Evolutionary conservation across 2,888 invertebrate genomes (phyloP).

Genomic region (Standfussiana lucernea): DNA sequence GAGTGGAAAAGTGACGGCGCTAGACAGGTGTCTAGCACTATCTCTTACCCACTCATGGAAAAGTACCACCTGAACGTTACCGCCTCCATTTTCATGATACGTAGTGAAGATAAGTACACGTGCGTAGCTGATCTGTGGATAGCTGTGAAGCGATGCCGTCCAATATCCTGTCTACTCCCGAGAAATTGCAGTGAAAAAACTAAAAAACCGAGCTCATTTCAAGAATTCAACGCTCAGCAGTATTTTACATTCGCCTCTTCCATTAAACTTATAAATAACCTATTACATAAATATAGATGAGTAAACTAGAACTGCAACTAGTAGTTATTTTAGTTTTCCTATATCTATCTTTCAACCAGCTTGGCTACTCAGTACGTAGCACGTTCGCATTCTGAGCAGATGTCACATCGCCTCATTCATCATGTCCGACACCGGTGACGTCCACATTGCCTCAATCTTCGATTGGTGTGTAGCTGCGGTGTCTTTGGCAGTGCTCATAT

Average conservation of each 20-base stretch:
- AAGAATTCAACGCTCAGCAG: neutral
- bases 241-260: neutral
- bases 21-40: no score
- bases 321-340: neutral
- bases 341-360: neutral
- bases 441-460: neutral
- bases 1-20: no score
- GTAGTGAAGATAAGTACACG: neutral
- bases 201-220: neutral
- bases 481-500: neutral
- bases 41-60: no score
- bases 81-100: neutral
- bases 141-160: neutral
- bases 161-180: no score
- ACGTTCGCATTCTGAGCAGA: neutral
- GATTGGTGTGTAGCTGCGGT: neutral
- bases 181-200: neutral
- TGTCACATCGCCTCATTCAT: neutral
- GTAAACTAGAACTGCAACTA: neutral
- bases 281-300: neutral
- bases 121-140: neutral
- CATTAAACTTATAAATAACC: neutral
- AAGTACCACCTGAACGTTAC: no score
- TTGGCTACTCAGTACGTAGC: neutral
- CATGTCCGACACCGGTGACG: neutral